Base-by-base conservation (phyloP, 2,113 vertebrate genomes). In the Mola mola region DNA sequence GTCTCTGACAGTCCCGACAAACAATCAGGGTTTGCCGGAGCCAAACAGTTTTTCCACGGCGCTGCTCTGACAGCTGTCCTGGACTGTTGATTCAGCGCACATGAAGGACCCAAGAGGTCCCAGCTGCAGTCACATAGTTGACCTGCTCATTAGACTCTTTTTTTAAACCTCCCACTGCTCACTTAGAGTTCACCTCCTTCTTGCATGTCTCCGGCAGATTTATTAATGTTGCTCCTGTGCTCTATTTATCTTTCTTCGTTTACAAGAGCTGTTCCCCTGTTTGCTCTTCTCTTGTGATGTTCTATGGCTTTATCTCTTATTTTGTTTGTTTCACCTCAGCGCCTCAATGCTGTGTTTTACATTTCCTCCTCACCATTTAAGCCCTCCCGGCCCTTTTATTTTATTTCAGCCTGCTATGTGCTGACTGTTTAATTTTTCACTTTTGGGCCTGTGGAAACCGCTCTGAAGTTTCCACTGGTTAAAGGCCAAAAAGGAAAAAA, bases 61-160 rank as follows among this genome's bases (percentile, higher is more conserved):
- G 37, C 29, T 65, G 71, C 48, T 67, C 25, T 29, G 52, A 78
- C 79, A 80, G 80, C 77, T 81, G 79, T 21, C 26, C 63, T 42
- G 16, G 38, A 1, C 36, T 53, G 48, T 24, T 26, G 53, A 36
- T 60, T 31, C 48, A 51, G 17, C 1, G 65, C 43, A 43, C 40
- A 50, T 15, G 8, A 12, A 47, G 12, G 11, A 46, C 37, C 29
- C 48, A 1, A 16, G 43, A 62, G 72, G 46, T 48, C 56, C 16
- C 37, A n/a, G n/a, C 38, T 46, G 24, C 53, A 58, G 51, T 20
- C 53, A 16, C 60, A 63, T n/a, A 67, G 57, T 28, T 65, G 71
- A 53, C 59, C 69, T 48, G 57, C 28, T n/a, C 2, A 42, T 49
- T 49, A 12, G 37, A 28, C 26, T 8, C 20, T 58, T 25, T 25